These are phyloP conservation scores for Styela clava DNA, from an alignment of 23 tunicate species.

Conservation along the genomic window DNA sequence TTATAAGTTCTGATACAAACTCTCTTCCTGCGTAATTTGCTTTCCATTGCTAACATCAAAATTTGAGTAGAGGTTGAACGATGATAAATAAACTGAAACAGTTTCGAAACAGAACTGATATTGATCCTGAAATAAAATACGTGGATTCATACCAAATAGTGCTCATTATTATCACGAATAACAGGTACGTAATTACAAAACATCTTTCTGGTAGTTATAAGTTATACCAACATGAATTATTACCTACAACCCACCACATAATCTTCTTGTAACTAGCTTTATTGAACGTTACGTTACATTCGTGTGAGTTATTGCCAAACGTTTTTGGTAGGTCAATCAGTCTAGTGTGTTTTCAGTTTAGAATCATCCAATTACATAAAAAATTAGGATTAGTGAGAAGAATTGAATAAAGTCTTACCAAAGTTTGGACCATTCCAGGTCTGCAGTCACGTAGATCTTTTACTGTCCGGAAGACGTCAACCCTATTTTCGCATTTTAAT, in stretches of 20 bases:
- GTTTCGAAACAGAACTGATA: background rate
- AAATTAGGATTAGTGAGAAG: too few relatives aligned
- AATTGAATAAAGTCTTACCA: constrained; percentile 1
- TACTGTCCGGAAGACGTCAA: constrained; percentile 23
- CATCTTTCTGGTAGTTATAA: background rate
- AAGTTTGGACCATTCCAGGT: constrained; percentile 23
- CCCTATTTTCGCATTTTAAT: background rate
- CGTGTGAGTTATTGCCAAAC: too few relatives aligned
- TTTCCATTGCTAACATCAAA: background rate
- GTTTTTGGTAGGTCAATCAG: too few relatives aligned
- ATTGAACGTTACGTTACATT: too few relatives aligned
- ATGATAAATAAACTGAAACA: background rate
- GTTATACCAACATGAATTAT: too few relatives aligned
- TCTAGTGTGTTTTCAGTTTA: too few relatives aligned
- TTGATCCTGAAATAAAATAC: background rate
- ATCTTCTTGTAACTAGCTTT: too few relatives aligned
- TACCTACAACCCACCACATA: too few relatives aligned
- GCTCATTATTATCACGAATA: too few relatives aligned
- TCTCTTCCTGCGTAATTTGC: background rate
- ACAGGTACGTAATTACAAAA: background rate
- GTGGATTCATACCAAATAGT: too few relatives aligned
- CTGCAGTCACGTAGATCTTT: constrained; percentile 27
- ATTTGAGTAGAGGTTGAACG: background rate
- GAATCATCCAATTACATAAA: too few relatives aligned
- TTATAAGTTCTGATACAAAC: background rate